These are phyloP conservation scores for Pachymerium ferrugineum DNA, from an alignment of 2,888 invertebrate genomes.

Conservation along the genomic window DNA sequence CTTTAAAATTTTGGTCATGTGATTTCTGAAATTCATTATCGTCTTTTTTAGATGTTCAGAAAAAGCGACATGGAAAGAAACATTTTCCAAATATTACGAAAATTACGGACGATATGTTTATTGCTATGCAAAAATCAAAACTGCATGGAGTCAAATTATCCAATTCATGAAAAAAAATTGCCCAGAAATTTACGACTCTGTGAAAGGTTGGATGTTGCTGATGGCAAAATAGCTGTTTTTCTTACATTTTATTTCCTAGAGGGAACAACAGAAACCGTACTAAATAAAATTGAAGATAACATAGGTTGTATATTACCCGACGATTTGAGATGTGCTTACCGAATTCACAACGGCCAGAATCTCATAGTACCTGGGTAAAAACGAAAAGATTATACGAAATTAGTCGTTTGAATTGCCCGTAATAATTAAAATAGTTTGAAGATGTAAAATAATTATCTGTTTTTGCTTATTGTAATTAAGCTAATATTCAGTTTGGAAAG, in stretches of 20 bases:
- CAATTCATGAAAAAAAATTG: slow-evolving; percentile 38
- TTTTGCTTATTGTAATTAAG: too few species aligned
- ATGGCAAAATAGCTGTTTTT: too few species aligned
- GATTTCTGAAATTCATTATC: background rate
- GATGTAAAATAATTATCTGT: slow-evolving; percentile 3
- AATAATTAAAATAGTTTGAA: background rate
- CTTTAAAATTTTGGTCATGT: background rate
- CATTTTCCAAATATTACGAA: slow-evolving; percentile 39
- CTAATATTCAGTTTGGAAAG: too few species aligned
- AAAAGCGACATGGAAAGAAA: slow-evolving; percentile 39
- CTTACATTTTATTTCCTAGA: slow-evolving; percentile 32
- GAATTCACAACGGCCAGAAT: slow-evolving; percentile 43
- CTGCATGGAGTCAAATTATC: slow-evolving; percentile 41
- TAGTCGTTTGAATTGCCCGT: too few species aligned
- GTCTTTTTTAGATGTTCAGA: slow-evolving; percentile 37
- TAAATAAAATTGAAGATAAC: slow-evolving; percentile 39
- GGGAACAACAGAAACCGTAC: slow-evolving; percentile 38
- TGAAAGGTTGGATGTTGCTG: slow-evolving; percentile 38
- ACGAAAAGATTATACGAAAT: too few species aligned
- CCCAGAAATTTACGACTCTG: slow-evolving; percentile 36
- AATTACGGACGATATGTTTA: slow-evolving; percentile 38
- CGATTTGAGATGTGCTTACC: slow-evolving; percentile 43
- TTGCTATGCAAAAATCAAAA: slow-evolving; percentile 39
- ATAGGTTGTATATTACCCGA: slow-evolving; percentile 40
- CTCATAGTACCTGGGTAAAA: slow-evolving; percentile 17